These are phyloP conservation scores for Anguilla megastoma DNA, from an alignment of 2,797 vertebrate genomes.

Conservation along the genomic window DNA sequence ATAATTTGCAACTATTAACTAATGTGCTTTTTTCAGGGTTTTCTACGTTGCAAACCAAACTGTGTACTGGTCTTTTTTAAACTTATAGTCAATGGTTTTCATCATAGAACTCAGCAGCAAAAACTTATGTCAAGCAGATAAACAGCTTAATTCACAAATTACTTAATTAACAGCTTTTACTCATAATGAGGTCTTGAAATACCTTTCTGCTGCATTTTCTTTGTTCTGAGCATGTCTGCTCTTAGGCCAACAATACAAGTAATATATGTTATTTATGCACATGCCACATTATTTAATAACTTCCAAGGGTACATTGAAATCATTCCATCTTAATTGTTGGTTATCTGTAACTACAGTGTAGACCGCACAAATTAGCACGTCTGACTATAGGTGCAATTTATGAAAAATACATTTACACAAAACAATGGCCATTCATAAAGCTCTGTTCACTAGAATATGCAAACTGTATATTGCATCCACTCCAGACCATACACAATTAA, in stretches of 20 bases:
- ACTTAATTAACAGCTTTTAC: slow-evolving; percentile 60
- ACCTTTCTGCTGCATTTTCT: slow-evolving; percentile 36
- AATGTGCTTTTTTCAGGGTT: neutral
- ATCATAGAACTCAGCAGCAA: slow-evolving; percentile 30
- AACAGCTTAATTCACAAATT: slow-evolving; percentile 4
- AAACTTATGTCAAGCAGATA: slow-evolving; percentile 15
- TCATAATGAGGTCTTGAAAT: slow-evolving; percentile 56
- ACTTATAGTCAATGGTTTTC: slow-evolving; percentile 5
- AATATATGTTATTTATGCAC: neutral
- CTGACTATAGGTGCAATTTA: neutral
- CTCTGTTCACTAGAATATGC: neutral
- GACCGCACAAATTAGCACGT: neutral
- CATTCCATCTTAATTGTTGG: neutral
- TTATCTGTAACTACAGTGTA: neutral
- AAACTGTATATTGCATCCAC: neutral
- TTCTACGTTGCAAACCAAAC: neutral
- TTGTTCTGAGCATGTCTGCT: neutral
- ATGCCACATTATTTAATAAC: neutral
- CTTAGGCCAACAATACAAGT: neutral
- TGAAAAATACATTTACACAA: neutral
- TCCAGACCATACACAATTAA: neutral
- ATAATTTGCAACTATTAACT: slow-evolving; percentile 27
- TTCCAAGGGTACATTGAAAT: too few species aligned
- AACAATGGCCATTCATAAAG: neutral
- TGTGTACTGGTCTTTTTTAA: neutral